These are phyloP conservation scores for Anableps anableps DNA, from an alignment of 2,797 vertebrate genomes.

Conservation along the genomic window DNA sequence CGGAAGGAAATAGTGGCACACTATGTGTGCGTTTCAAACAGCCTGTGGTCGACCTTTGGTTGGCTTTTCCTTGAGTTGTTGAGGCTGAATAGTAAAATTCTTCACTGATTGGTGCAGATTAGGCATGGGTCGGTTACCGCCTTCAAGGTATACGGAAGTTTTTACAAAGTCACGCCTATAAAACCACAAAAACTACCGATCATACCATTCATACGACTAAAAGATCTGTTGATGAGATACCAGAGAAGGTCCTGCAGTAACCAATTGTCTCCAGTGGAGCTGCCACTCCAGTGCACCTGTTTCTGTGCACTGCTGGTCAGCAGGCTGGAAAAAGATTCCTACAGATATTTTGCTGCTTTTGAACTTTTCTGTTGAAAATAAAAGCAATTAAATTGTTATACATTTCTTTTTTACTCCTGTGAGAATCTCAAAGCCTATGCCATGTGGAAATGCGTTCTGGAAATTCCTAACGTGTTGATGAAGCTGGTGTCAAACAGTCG, in stretches of 20 bases:
- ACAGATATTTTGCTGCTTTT: neutral
- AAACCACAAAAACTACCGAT: neutral
- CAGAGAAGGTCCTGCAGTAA: neutral
- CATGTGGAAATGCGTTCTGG: neutral
- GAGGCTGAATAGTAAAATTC: neutral
- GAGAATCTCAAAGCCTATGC: neutral
- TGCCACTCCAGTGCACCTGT: too few relatives aligned
- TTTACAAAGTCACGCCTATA: neutral
- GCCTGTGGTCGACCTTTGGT: conserved; percentile 58
- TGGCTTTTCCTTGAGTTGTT: conserved; percentile 53
- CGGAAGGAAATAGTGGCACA: conserved; percentile 10
- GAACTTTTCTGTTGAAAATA: neutral
- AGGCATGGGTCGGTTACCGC: neutral
- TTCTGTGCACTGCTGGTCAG: neutral
- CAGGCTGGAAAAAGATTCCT: neutral
- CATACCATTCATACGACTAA: neutral
- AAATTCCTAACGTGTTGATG: neutral
- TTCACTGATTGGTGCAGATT: conserved; percentile 4
- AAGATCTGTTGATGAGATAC: neutral
- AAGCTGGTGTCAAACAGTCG: conserved; percentile 7
- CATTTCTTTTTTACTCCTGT: neutral
- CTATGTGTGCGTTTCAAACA: neutral
- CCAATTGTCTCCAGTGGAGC: neutral
- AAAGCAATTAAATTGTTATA: neutral
- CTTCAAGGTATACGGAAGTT: neutral